These are phyloP conservation scores for Agriopis aurantiaria DNA, from an alignment of 2,888 invertebrate species.

Conservation along the genomic window DNA sequence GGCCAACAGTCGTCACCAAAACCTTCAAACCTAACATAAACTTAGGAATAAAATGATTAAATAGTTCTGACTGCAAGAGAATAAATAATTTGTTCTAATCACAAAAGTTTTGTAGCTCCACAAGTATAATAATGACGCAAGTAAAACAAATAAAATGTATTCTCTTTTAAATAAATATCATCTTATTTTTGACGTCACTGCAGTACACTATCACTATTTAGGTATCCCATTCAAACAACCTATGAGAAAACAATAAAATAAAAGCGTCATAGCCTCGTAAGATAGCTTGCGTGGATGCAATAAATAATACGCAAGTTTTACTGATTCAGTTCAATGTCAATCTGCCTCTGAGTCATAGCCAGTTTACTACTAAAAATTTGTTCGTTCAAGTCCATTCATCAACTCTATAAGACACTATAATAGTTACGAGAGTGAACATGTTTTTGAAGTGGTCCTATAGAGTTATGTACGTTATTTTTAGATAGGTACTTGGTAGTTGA, in stretches of 20 bases:
- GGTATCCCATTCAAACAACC: neutral
- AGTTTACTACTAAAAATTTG: slow-evolving; percentile 22
- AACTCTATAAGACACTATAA: neutral
- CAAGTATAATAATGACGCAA: no score
- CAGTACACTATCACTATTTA: neutral
- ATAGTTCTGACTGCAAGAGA: no score
- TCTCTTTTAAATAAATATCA: neutral
- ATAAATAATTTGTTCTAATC: no score
- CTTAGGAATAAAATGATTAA: no score
- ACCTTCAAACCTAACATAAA: no score
- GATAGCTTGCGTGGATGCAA: slow-evolving; percentile 7
- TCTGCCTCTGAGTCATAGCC: slow-evolving; percentile 19
- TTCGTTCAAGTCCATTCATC: slow-evolving; percentile 14
- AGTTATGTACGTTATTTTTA: neutral
- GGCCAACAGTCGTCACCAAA: no score
- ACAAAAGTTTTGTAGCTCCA: no score
- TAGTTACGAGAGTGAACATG: neutral
- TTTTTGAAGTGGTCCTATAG: neutral
- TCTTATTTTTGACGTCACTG: neutral
- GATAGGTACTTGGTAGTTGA: no score
- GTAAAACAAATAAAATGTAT: neutral
- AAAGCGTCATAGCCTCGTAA: slow-evolving; percentile 11
- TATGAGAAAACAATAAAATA: neutral
- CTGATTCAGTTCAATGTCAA: slow-evolving; percentile 4
- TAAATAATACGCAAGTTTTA: slow-evolving; percentile 1